A percentile compares a stretch with the other conserved stretches of the same genome.
phyloP scores from a whole-genome alignment of 2,888 invertebrate species.

The Gasteruption jaculator region DNA sequence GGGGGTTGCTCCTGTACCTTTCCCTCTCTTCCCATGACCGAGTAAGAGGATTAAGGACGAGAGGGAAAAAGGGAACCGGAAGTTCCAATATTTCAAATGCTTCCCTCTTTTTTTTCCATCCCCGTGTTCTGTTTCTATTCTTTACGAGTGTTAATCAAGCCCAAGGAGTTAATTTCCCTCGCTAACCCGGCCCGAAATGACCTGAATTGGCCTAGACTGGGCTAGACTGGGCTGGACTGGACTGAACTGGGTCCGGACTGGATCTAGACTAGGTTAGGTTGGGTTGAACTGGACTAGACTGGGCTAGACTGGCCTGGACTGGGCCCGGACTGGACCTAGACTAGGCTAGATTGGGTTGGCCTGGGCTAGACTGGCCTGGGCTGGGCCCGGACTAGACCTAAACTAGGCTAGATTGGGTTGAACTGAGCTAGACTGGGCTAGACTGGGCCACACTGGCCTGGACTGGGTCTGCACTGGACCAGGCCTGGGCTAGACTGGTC shows the following conservation, averaged over 20 bases:
- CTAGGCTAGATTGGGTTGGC: too few species aligned
- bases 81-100: slow-evolving; percentile 32
- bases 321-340: too few species aligned
- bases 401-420: too few species aligned
- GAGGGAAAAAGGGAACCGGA: slow-evolving; percentile 20
- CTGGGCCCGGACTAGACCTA: background rate
- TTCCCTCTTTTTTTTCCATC: slow-evolving; percentile 21
- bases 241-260: too few species aligned
- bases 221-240: too few species aligned
- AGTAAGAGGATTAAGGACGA: slow-evolving; percentile 39
- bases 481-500: too few species aligned
- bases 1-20: slow-evolving; percentile 17
- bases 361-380: background rate
- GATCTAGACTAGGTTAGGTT: too few species aligned
- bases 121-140: slow-evolving; percentile 6
- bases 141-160: slow-evolving; percentile 32
- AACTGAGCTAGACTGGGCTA: slow-evolving; percentile 4
- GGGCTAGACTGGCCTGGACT: too few species aligned
- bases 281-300: too few species aligned
- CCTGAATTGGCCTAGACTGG: slow-evolving; percentile 9
- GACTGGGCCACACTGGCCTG: background rate
- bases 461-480: too few species aligned
- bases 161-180: slow-evolving; percentile 36
- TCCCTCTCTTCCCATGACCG: slow-evolving; percentile 22
- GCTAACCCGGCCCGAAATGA: slow-evolving; percentile 14